A percentile compares a stretch with the other conserved stretches of the same genome.
Conservation (phyloP, 53 echinoderm and acorn worm genomes). For the Crossaster papposus region DNA sequence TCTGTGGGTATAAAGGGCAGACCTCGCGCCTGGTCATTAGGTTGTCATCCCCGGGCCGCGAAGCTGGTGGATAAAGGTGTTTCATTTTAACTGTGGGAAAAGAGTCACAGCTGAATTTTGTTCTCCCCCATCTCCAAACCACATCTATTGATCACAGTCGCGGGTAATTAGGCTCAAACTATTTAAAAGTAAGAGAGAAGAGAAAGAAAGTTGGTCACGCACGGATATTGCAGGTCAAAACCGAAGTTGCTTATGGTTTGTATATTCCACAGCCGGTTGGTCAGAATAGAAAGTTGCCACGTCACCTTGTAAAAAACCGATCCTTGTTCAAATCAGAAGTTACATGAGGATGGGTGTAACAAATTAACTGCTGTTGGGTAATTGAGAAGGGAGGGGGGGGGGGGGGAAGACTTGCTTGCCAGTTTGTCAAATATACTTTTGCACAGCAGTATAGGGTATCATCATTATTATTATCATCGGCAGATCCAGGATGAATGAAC, state of each 20-base stretch:
- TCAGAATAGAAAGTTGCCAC: not conserved
- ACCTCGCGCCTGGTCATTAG: not conserved
- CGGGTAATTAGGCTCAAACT: constrained; percentile 2
- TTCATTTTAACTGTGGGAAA: constrained; percentile 2
- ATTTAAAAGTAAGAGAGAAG: too few species aligned
- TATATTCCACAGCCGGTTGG: not conserved
- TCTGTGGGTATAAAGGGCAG: not conserved
- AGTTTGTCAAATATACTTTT: not conserved
- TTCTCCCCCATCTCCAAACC: not conserved
- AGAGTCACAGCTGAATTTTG: constrained; percentile 3
- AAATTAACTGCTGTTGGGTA: not conserved
- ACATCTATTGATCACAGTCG: constrained; percentile 17
- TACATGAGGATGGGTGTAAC: not conserved
- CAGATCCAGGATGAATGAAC: not conserved
- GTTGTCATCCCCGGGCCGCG: not conserved
- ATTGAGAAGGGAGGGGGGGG: not conserved
- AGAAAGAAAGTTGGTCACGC: not conserved
- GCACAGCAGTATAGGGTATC: not conserved
- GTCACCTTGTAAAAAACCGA: not conserved
- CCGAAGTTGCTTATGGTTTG: not conserved
- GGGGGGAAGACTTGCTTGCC: too few species aligned
- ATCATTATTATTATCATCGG: constrained; percentile 11
- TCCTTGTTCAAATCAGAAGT: not conserved
- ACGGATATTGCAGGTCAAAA: not conserved
- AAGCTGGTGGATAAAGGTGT: not conserved